Percentiles rank a stretch among this genome's conserved stretches.
These are phyloP conservation scores for Brachionus angularis DNA, from an alignment of 1,140 invertebrate genomes.

Conservation along the genomic window DNA sequence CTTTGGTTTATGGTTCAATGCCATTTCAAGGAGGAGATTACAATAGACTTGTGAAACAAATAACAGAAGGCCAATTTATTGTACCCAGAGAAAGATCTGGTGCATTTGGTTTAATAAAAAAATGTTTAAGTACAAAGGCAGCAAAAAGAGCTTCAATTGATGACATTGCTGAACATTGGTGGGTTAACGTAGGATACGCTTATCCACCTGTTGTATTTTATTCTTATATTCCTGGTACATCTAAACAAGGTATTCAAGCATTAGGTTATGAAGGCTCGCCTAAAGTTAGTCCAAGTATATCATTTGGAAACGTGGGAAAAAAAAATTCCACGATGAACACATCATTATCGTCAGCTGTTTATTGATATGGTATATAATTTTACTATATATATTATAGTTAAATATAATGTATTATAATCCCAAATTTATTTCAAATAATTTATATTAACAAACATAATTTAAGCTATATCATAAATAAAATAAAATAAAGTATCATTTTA, in stretches of 20 bases:
- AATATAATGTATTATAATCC: too few species aligned
- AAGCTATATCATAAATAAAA: too few species aligned
- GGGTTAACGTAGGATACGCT: conserved; percentile 76
- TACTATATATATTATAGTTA: too few species aligned
- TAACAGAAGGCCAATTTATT: conserved; percentile 92
- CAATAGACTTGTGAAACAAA: conserved; percentile 89
- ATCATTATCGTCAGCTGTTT: too few species aligned
- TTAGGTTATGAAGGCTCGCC: conserved; percentile 34
- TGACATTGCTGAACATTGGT: conserved; percentile 87
- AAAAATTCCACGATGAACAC: too few species aligned
- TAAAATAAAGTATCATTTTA: too few species aligned
- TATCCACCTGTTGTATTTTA: conserved; percentile 44
- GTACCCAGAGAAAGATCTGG: conserved; percentile 89
- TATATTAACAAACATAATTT: too few species aligned
- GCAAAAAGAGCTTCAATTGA: conserved; percentile 80
- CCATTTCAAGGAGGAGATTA: conserved; percentile 98
- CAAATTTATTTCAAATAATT: too few species aligned
- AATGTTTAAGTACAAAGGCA: conserved; percentile 87
- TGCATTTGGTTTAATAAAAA: conserved; percentile 85
- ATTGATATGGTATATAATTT: too few species aligned
- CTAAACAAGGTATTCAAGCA: conserved; percentile 40
- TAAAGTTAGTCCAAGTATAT: conserved; percentile 43
- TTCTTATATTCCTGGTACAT: conserved; percentile 30
- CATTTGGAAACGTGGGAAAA: too few species aligned
- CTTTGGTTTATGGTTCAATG: conserved; percentile 97